Conservation (phyloP, 2,797 vertebrate species). For the Myripristis jacobus region DNA sequence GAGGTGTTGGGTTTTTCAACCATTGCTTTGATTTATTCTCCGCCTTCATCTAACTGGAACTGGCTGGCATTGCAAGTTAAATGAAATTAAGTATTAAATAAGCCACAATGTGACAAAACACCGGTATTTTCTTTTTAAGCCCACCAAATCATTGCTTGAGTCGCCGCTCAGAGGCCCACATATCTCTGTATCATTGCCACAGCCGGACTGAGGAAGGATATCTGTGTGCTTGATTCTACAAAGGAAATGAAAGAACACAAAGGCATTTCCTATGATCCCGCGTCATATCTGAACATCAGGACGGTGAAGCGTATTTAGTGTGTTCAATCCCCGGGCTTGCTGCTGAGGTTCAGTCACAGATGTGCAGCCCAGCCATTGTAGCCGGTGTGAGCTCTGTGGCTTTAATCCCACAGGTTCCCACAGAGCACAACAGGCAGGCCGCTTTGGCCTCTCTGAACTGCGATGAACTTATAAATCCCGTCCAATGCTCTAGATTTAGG, state of each 20-base stretch:
- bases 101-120: background rate
- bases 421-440: conserved; percentile 21
- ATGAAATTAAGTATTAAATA: background rate
- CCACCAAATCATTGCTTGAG: conserved; percentile 23
- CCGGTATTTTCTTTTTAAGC: conserved; percentile 8
- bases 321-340: conserved; percentile 33
- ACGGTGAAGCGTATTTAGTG: conserved; percentile 15
- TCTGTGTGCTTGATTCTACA: conserved; percentile 34
- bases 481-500: conserved; percentile 71
- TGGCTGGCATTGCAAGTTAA: background rate
- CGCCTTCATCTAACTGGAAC: background rate
- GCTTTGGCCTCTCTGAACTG: conserved; percentile 65
- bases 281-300: conserved; percentile 42
- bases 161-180: conserved; percentile 24
- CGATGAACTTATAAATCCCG: conserved; percentile 75
- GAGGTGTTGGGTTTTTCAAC: background rate
- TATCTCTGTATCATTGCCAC: conserved; percentile 16
- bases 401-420: conserved; percentile 56
- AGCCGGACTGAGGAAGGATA: conserved; percentile 24
- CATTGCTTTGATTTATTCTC: background rate
- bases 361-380: conserved; percentile 42
- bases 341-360: conserved; percentile 52
- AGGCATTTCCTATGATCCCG: conserved; percentile 48
- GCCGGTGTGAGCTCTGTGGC: conserved; percentile 25
- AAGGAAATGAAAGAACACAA: conserved; percentile 64